phyloP scores from a whole-genome alignment of 2,888 invertebrate species.

The Tetramorium bicarinatum region DNA sequence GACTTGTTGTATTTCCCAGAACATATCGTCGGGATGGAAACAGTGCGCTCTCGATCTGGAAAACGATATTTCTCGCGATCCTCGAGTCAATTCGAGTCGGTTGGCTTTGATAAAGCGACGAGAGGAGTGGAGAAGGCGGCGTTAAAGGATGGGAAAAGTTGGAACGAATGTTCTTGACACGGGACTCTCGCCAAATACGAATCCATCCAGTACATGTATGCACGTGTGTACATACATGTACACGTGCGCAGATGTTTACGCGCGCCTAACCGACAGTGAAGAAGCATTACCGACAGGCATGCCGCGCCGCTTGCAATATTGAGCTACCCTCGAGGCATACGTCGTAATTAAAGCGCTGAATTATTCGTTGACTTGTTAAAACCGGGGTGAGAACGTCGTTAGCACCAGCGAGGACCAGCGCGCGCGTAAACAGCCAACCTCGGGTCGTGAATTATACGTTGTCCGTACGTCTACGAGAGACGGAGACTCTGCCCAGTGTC shows the following conservation, averaged over 20 bases:
- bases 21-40: not conserved
- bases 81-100: slow-evolving; percentile 35
- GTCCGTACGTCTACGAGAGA: slow-evolving; percentile 24
- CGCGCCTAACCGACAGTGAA: slow-evolving; percentile 76
- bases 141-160: slow-evolving; percentile 51
- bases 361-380: slow-evolving; percentile 82
- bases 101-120: slow-evolving; percentile 41
- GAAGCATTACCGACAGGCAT: slow-evolving; percentile 71
- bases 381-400: slow-evolving; percentile 81
- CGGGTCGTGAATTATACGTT: slow-evolving; percentile 77
- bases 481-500: slow-evolving; percentile 52
- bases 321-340: slow-evolving; percentile 75
- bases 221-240: not conserved
- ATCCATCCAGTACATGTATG: not conserved
- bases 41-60: not conserved
- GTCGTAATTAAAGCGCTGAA: slow-evolving; percentile 84
- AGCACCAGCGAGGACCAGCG: slow-evolving; percentile 69
- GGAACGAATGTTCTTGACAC: slow-evolving; percentile 44
- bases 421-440: slow-evolving; percentile 76
- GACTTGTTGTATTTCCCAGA: not conserved
- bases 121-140: not conserved
- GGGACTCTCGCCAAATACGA: slow-evolving; percentile 48
- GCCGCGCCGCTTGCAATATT: slow-evolving; percentile 74
- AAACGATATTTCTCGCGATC: slow-evolving; percentile 26
- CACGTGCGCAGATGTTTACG: not conserved